Conservation (phyloP, 2,888 invertebrate species). For the Neelides folsomi region DNA sequence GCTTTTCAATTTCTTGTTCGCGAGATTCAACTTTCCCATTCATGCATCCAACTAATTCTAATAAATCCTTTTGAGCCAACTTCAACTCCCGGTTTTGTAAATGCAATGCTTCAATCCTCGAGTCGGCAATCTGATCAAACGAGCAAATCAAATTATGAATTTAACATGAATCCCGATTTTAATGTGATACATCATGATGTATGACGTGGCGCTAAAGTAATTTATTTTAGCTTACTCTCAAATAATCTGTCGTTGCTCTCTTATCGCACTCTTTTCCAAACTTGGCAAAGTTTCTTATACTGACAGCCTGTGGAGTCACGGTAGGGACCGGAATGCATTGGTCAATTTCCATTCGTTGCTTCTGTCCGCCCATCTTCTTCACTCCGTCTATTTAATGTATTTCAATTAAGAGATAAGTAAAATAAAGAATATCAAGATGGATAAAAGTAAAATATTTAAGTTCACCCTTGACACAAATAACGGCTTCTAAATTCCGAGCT, state of each 20-base stretch:
- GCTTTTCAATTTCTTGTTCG: slow-evolving; percentile 24
- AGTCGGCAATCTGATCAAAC: slow-evolving; percentile 23
- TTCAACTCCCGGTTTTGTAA: slow-evolving; percentile 23
- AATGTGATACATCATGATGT: no score
- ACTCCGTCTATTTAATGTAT: slow-evolving; percentile 3
- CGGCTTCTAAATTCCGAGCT: slow-evolving; percentile 10
- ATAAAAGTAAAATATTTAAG: background rate
- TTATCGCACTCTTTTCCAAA: slow-evolving; percentile 12
- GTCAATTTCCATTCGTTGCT: slow-evolving; percentile 12
- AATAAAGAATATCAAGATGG: no score
- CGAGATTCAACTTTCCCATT: slow-evolving; percentile 20
- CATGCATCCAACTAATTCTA: slow-evolving; percentile 15
- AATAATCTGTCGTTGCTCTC: slow-evolving; percentile 25
- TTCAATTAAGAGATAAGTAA: no score
- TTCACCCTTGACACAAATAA: slow-evolving; percentile 9
- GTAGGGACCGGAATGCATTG: background rate
- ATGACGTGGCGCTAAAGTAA: no score
- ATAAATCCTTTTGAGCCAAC: slow-evolving; percentile 17
- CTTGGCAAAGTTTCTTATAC: slow-evolving; percentile 26
- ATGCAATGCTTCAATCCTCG: slow-evolving; percentile 30
- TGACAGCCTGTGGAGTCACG: slow-evolving; percentile 25
- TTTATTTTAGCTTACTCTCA: slow-evolving; percentile 18
- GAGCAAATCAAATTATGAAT: background rate
- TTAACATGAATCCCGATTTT: background rate
- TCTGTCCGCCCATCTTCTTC: background rate